These are phyloP conservation scores for Asarcornis scutulata DNA, from an alignment of 2,113 vertebrate species.

Conservation along the genomic window DNA sequence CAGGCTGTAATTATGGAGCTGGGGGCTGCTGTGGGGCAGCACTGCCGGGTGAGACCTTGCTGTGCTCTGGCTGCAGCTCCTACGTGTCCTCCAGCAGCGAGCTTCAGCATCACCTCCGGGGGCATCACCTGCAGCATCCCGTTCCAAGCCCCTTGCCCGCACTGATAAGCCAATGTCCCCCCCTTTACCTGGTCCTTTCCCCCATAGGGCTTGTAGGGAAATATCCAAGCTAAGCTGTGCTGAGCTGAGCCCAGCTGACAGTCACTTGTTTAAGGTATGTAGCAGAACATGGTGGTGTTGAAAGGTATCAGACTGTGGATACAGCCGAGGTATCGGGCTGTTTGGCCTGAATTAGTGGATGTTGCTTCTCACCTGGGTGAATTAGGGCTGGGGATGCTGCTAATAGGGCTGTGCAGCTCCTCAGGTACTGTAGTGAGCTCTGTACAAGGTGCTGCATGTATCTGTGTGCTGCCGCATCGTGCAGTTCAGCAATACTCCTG, in stretches of 20 bases:
- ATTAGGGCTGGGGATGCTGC: background rate
- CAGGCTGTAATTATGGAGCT: background rate
- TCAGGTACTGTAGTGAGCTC: rapidly evolving
- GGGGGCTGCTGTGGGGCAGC: background rate
- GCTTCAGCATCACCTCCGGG: background rate
- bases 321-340: background rate
- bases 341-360: background rate
- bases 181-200: background rate
- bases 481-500: background rate
- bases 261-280: rapidly evolving
- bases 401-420: background rate
- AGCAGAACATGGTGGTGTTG: background rate
- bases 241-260: background rate
- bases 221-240: background rate
- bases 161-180: rapidly evolving
- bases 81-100: background rate
- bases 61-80: rapidly evolving
- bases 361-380: background rate
- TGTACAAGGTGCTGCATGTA: rapidly evolving
- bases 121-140: background rate
- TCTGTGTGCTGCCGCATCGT: background rate
- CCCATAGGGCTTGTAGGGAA: background rate
- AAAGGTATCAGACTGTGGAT: background rate
- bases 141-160: rapidly evolving
- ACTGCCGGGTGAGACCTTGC: background rate